Evolutionary conservation across 2,113 vertebrate genomes (phyloP), one percentile per base, ranked within the genome.

Genomic region (Forbesichthys papilliferus): DNA sequence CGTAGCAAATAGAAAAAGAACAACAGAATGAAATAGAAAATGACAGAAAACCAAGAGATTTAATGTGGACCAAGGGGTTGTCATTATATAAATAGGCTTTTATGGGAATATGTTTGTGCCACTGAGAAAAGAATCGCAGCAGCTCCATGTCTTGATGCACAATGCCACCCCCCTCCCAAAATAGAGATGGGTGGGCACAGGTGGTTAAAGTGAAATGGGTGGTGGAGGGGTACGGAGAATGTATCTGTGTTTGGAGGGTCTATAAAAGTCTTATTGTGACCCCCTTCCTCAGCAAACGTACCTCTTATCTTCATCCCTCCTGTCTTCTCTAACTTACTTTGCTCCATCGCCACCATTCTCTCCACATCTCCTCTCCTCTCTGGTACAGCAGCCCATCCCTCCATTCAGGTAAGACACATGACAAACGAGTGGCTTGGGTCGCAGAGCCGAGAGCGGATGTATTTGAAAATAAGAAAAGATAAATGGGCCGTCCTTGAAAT

Each of bases 201-300:
- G 54, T 53, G 63, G 71, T 42, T 71, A 64, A 61, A 58, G 69
- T 16, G 13, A 66, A 52, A 49, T 54, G 59, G 73, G 46, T 60
- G 70, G 66, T 34, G 54, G 47, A 68, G 61, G 33, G 47, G 3
- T 61, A 54, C n/a, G 49, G 10, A 13, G 7, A 9, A 5, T 47
- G 7, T 47, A 9, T 61, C 13, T 48, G 47, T 42, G 71, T 71
- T 62, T 33, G 7, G 64, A 56, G 75, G 58, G 67, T 67, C 78
- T 79, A 81, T 86, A 86, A 81, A 83, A 81, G 84, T 71, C 66
- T 76, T 74, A 75, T 73, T 79, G 70, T 77, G 73, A 60, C 62
- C 63, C n/a, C 59, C 48, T 57, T 34, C 46, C 61, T 60, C 55
- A 42, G 48, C 68, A 69, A 53, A 53, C 80, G 71, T 69, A 72